phyloP scores from a whole-genome alignment of 2,797 vertebrate genomes.

The Manis javanica region DNA sequence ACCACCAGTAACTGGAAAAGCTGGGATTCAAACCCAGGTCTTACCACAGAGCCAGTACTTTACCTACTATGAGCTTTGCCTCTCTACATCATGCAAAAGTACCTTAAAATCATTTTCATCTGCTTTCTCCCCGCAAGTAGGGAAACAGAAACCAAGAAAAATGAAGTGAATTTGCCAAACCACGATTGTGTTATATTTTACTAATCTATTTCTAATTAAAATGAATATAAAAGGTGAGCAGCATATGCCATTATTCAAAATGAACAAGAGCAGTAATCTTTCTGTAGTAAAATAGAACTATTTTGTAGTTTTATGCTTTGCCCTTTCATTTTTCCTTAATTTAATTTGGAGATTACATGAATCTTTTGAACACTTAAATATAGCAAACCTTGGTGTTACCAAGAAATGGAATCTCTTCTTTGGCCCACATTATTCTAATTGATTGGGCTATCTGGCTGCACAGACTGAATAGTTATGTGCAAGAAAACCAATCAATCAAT shows the following conservation, averaged over 20 bases:
- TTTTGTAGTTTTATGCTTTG: not conserved
- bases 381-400: not conserved
- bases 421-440: conserved; percentile 4
- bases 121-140: not conserved
- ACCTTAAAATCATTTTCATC: not conserved
- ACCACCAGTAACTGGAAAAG: not conserved
- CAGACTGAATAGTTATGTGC: not conserved
- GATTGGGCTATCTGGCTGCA: not conserved
- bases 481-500: conserved; percentile 1
- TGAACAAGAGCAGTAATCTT: not conserved
- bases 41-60: not conserved
- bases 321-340: not conserved
- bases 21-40: not conserved
- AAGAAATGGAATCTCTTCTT: not conserved
- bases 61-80: not conserved
- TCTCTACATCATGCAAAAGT: not conserved
- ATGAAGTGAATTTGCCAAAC: not conserved
- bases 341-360: not conserved
- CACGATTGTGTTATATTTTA: not conserved
- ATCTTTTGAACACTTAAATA: not conserved
- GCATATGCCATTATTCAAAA: not conserved
- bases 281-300: not conserved
- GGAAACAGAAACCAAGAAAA: not conserved
- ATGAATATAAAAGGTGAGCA: not conserved
- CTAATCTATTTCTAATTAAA: conserved; percentile 5